Base-by-base conservation (phyloP, 2,888 invertebrate species). In the Tineola bisselliella region DNA sequence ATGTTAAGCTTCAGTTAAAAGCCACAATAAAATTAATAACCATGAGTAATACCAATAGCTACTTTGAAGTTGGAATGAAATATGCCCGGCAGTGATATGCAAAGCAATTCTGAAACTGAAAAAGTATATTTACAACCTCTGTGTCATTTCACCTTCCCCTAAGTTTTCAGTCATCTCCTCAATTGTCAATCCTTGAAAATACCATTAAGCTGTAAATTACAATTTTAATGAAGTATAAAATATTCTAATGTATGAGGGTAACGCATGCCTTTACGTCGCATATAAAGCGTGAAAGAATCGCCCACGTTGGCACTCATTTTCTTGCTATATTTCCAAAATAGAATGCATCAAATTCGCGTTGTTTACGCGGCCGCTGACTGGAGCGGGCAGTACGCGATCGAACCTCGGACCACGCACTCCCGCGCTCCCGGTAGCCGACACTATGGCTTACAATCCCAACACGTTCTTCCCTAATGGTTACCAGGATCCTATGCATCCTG, bases 241-340 rank as follows among this genome's bases (percentile, higher is more conserved):
- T 38, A 38, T n/a, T 38, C 2, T 48, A 48, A 48, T 48, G 10
- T 48, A 15, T 48, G 13, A 48, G 48, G 8, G 48, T 48, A 48
- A 48, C 15, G 17, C 48, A 15, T 48, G 13, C 48, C 15, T 48
- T 15, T 12, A 38, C 11, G 10, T 38, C 38, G 13, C 48, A 15
- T 48, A 48, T 17, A 15, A 48, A 48, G 48, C 48, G 48, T 15
- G 48, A 48, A 48, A 72, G 68, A 76, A 72, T 76, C 84, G 81
- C 83, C 83, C 76, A 84, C 84, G 75, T 71, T 66, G 70, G 73
- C 77, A 72, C 73, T 74, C 60, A 76, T 77, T 77, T 81, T 79
- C 75, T 74, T 75, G 77, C 80, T 79, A 81, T 83, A 84, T 81
- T 83, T 82, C 86, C 81, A 80, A 87, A 87, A 87, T 87, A 87